Base-by-base conservation (phyloP, 1,140 invertebrate genomes). In the Diorhabda sublineata region DNA sequence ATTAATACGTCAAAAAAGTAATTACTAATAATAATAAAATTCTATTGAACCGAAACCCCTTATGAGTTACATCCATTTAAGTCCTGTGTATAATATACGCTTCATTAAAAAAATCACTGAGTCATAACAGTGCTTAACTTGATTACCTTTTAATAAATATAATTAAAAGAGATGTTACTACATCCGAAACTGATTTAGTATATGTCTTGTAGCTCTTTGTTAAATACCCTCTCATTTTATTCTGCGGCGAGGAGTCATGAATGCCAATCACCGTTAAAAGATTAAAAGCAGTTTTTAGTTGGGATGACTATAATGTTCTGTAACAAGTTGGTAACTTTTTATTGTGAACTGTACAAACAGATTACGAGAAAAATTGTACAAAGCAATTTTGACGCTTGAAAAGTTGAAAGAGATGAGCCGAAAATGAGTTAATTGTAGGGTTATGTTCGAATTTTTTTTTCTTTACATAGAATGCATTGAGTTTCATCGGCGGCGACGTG, bases 91-190 rank as follows among this genome's bases (percentile, higher is more conserved):
- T 52, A 52, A 8, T 52, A 52, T 52, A 6, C 47, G 47, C n/a
- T 6, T n/a, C n/a, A 52, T 52, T 42, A 62, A 62, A 62, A 62
- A 62, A 5, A n/a, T 11, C 43, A 42, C 61, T 62, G 44, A 62
- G 61, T 62, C 61, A 62, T 62, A 62, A 62, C 61, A 62, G 61
- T 62, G 61, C 61, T 62, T 62, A 62, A 62, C 61, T 62, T 62
- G 61, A 62, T 62, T 62, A 62, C 42, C 42, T 62, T 62, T 62
- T 62, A 44, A 62, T 62, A 62, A 62, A 62, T 62, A 62, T 62
- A 62, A 62, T 62, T 62, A 62, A n/a, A 42, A 44, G 11, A 44
- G 61, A 62, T 61, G 59, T 61, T 61, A 61, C 59, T 41, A 61
- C 59, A 61, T 61, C 59, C 6, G n/a, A 52, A 61, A 43, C 26